Evolutionary conservation across 2,797 vertebrate species (phyloP).

Genomic region (Argyrosomus regius): DNA sequence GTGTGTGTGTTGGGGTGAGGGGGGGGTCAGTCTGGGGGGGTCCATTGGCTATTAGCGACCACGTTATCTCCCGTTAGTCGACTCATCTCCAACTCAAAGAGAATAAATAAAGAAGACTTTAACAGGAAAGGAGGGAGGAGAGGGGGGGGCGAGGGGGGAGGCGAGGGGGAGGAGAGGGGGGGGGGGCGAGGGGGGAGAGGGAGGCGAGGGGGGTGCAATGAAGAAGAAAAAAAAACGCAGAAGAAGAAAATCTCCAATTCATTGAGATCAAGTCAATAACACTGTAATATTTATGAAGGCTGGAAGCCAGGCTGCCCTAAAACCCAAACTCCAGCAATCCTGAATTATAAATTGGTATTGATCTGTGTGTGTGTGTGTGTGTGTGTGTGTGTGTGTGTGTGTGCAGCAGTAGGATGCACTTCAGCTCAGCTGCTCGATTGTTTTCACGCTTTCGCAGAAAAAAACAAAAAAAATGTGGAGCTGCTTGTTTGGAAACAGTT

Average conservation of each 20-base stretch:
- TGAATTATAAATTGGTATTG: constrained; percentile 90
- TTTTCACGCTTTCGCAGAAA: constrained; percentile 61
- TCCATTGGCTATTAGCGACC: constrained; percentile 65
- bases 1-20: background rate
- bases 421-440: constrained; percentile 65
- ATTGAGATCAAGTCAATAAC: constrained; percentile 89
- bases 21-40: constrained; percentile 17
- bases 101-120: constrained; percentile 81
- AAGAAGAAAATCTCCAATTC: constrained; percentile 86
- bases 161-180: background rate
- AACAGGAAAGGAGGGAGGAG: constrained; percentile 34
- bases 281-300: constrained; percentile 90
- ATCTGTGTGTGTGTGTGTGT: constrained; percentile 81
- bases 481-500: constrained; percentile 62
- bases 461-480: constrained; percentile 38
- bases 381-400: constrained; percentile 59
- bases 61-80: constrained; percentile 75
- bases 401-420: constrained; percentile 53
- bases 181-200: background rate
- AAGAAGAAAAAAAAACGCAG: constrained; percentile 53
- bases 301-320: constrained; percentile 87
- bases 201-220: background rate
- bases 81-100: constrained; percentile 78
- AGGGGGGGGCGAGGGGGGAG: background rate
- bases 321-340: constrained; percentile 88